Base-by-base conservation (phyloP, 2,797 vertebrate genomes). In the Spondyliosoma cantharus region DNA sequence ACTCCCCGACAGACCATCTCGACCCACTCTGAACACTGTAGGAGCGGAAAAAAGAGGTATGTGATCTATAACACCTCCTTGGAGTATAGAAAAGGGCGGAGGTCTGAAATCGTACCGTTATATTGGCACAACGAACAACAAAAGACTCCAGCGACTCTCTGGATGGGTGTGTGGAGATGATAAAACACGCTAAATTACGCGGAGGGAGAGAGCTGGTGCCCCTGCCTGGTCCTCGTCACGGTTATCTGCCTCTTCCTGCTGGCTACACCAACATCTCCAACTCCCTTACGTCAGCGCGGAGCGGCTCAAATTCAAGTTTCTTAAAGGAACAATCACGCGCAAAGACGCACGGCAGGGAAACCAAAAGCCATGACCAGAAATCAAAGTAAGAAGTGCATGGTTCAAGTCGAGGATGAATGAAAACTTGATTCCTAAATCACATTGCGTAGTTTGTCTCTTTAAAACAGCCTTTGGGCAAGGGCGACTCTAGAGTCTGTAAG, bases 301-400 rank as follows among this genome's bases (percentile, higher is more conserved):
- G 54, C 62, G 62, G 83, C 84, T 91, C 91, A 83, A 74, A 78
- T 86, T 86, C 87, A 76, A 76, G 54, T 57, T 64, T 86, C 92
- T 94, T 94, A 94, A 94, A 94, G 93, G 89, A 80, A 84, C 92
- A 91, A 80, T 54, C 71, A 37, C 87, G 77, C 83, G 80, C 71
- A 86, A 85, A 80, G 77, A 69, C 81, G 84, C 82, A 60, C 66
- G 65, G 16, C 20, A 60, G 9, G 17, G 17, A 1, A 12, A 49
- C 4, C 14, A 20, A 1, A 13, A 19, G 19, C 15, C 13, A 20
- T 3, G 24, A 17, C 2, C 20, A 71, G 6, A 24, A 13, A 37
- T 24, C 0, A 22, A 37, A 14, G 27, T 42, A 15, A 4, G 7
- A 37, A 22, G 17, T 16, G 14, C 37, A 37, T 9, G 9, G 37